Conservation (phyloP, 1,140 invertebrate species). For the Cheumatopsyche charites region DNA sequence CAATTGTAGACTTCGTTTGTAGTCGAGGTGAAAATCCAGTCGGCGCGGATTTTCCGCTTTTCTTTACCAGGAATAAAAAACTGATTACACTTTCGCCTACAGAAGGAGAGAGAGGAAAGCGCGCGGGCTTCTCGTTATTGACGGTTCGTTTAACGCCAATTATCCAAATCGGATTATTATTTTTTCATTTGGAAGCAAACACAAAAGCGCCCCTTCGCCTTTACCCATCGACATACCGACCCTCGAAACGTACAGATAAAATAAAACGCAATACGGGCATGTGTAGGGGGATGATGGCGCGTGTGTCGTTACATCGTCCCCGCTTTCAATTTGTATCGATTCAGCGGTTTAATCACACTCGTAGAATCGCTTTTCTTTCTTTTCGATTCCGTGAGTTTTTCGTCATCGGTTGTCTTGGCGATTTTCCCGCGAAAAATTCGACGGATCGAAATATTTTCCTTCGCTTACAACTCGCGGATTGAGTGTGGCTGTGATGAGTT, state of each 20-base stretch:
- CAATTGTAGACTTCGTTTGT: too few species aligned
- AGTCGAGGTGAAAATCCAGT: too few species aligned
- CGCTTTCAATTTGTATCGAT: slow-evolving; percentile 17
- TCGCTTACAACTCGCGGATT: not conserved
- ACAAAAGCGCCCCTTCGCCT: not conserved
- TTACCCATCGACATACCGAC: too few species aligned
- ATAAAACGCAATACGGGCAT: not conserved
- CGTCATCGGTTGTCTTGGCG: not conserved
- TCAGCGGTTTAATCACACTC: slow-evolving; percentile 18
- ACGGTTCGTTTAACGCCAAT: slow-evolving; percentile 43
- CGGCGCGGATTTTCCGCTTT: too few species aligned
- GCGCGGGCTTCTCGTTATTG: slow-evolving; percentile 32
- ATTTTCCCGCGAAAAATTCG: not conserved
- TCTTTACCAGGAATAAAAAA: not conserved
- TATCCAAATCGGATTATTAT: slow-evolving; percentile 44
- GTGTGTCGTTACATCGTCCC: not conserved
- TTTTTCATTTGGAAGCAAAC: slow-evolving; percentile 37
- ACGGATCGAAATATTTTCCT: not conserved
- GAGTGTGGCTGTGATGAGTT: not conserved
- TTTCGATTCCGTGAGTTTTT: not conserved
- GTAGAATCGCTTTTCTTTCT: not conserved
- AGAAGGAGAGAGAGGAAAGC: too few species aligned
- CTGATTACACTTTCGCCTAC: slow-evolving; percentile 16
- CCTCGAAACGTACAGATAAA: not conserved
- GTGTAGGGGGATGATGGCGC: not conserved